Evolutionary conservation across 2,888 invertebrate species (phyloP).

Genomic region (Xylota sylvarum): DNA sequence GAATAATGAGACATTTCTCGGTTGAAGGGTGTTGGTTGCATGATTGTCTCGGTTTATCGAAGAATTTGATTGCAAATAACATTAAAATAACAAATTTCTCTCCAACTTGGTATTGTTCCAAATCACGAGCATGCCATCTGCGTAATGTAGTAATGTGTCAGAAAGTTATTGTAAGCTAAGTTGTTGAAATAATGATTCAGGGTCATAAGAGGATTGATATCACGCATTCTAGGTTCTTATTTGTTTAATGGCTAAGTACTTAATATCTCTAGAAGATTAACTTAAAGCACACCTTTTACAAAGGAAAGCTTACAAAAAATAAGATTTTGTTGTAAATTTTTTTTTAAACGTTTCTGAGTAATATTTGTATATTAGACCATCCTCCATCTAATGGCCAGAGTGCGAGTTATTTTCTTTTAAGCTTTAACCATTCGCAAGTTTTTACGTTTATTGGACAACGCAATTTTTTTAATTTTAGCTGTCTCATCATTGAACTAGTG

Average conservation of each 20-base stretch:
- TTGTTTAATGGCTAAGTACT: no score
- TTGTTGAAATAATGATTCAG: not conserved
- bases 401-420: no score
- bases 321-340: no score
- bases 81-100: not conserved
- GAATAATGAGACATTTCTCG: not conserved
- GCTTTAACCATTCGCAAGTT: no score
- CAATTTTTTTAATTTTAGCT: no score
- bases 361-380: not conserved
- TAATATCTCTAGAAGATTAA: no score
- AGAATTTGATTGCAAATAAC: not conserved
- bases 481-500: not conserved
- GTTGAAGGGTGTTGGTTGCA: not conserved
- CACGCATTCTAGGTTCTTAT: no score
- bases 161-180: not conserved
- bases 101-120: not conserved
- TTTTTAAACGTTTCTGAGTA: not conserved
- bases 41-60: constrained; percentile 1
- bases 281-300: no score
- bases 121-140: not conserved
- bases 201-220: not conserved
- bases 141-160: not conserved
- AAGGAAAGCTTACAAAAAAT: no score
- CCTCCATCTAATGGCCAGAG: no score
- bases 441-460: no score